Conservation (phyloP, 2,797 vertebrate species). For the Steatocranus sp. region DNA sequence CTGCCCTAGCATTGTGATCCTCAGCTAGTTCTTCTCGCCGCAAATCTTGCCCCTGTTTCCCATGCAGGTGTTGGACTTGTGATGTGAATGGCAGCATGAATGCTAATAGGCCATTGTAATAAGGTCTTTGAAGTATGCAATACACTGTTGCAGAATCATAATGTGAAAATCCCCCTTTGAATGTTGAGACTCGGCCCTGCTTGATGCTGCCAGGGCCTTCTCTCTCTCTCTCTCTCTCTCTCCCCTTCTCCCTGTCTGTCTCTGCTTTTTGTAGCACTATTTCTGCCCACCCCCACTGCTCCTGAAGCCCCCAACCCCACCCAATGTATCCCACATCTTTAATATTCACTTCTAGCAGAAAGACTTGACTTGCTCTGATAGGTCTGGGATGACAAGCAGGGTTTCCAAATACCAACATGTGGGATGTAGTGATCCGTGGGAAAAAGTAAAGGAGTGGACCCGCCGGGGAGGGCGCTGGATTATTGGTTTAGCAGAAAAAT, state of each 20-base stretch:
- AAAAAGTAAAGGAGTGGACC: constrained; percentile 57
- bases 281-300: neutral
- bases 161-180: constrained; percentile 78
- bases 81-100: constrained; percentile 78
- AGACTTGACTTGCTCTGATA: constrained; percentile 62
- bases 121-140: constrained; percentile 79
- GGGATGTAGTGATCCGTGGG: constrained; percentile 67
- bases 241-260: constrained; percentile 9
- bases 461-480: constrained; percentile 48
- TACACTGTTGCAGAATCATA: constrained; percentile 76
- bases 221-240: neutral
- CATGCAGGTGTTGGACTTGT: constrained; percentile 74
- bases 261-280: constrained; percentile 6
- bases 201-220: constrained; percentile 38
- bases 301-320: neutral
- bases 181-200: constrained; percentile 64
- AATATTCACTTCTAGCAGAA: constrained; percentile 68
- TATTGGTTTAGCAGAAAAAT: constrained; percentile 60
- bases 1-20: constrained; percentile 64
- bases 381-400: constrained; percentile 65
- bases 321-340: constrained; percentile 52
- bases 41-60: constrained; percentile 75
- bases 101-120: constrained; percentile 79
- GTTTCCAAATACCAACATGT: constrained; percentile 63
- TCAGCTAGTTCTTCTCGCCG: constrained; percentile 34